phyloP scores from a whole-genome alignment of 2,888 invertebrate genomes.

The Hartigia nigra region DNA sequence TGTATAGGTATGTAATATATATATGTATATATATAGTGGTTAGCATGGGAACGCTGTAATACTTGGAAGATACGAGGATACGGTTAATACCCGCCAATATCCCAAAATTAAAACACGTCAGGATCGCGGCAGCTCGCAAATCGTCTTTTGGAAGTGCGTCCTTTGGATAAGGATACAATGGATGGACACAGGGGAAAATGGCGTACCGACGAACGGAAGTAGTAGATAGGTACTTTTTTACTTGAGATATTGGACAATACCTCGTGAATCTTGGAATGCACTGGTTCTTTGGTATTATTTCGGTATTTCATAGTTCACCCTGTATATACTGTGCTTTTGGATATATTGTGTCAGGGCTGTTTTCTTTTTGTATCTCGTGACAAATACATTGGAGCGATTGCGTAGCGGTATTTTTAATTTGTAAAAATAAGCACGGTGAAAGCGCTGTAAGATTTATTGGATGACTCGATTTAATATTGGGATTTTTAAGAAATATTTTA shows the following conservation, averaged over 20 bases:
- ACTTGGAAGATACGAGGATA: background rate
- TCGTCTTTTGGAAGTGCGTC: conserved; percentile 39
- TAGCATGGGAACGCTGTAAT: background rate
- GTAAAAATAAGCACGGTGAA: background rate
- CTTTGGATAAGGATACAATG: conserved; percentile 36
- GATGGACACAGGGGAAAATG: background rate
- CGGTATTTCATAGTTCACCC: conserved; percentile 2
- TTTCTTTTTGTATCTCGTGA: background rate
- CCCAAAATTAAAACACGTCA: conserved; percentile 52
- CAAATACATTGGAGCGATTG: background rate
- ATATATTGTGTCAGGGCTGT: background rate
- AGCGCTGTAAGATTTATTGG: background rate
- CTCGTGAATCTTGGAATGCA: conserved; percentile 13
- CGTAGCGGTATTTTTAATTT: background rate
- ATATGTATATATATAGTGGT: background rate
- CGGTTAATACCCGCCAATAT: conserved; percentile 45
- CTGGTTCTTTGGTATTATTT: conserved; percentile 8
- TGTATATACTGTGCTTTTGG: background rate
- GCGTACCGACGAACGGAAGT: background rate
- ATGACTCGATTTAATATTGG: background rate
- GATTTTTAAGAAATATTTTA: background rate
- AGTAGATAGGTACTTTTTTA: background rate
- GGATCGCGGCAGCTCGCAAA: conserved; percentile 41
- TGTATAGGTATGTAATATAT: background rate
- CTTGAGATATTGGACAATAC: conserved; percentile 18